Base-by-base conservation (phyloP, 2,888 invertebrate species). In the Nomada lathburiana region DNA sequence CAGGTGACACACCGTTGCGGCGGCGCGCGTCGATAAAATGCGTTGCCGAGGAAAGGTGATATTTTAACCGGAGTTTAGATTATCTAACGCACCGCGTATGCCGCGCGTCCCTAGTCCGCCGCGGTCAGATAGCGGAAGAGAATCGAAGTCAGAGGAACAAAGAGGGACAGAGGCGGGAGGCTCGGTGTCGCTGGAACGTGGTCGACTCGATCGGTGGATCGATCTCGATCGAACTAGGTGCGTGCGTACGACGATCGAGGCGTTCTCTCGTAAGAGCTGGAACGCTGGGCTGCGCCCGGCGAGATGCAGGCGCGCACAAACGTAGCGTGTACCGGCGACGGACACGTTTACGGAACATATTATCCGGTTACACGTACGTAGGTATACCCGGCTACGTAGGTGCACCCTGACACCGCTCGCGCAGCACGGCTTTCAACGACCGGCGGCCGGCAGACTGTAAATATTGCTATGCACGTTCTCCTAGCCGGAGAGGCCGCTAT, bases 271-370 rank as follows among this genome's bases (percentile, higher is more conserved):
- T 73, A 65, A 64, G 53, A n/a, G 52, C 52, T 26, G 67, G 36
- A 52, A 36, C 60, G 68, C 50, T 44, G 53, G 20, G 57, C 26
- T 57, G 9, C 55, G n/a, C 52, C n/a, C 52, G 53, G 60, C 50
- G 70, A 26, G 67, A 59, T 57, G 69, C 75, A 64, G 62, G 3
- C 63, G 63, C 50, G 71, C 74, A 53, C 52, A 18, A 53, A 70
- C 72, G 55, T 73, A 73, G 80, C 81, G 74, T 80, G 64, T 75
- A 78, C 67, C 9, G 60, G 52, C 63, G 70, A 74, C 62, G 53
- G 82, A 82, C 80, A 82, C 84, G 82, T 84, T 84, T 82, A 74
- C 76, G 80, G 80, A 86, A 85, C 85, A 72, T 76, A 86, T 86
- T 86, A 85, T 80, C 86, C 78, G 80, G 71, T 80, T 78, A 86